A percentile compares a stretch with the other conserved stretches of the same genome.
Conservation (phyloP, 2,113 vertebrate species). For the Ursus arctos region DNA sequence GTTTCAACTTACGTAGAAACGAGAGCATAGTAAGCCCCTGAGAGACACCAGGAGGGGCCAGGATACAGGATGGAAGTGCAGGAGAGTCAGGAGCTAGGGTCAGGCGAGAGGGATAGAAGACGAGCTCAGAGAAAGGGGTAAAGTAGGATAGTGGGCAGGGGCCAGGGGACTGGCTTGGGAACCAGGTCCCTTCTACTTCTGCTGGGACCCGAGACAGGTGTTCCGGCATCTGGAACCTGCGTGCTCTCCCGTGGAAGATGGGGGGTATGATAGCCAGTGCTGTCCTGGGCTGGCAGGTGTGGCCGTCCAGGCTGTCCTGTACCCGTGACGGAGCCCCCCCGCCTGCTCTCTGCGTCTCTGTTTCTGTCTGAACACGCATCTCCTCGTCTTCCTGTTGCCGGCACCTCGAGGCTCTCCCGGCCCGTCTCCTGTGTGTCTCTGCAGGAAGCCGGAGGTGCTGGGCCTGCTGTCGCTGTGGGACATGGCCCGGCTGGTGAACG, state of each 20-base stretch:
- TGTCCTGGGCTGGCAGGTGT: accelerated
- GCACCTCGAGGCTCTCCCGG: accelerated
- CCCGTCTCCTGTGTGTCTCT: accelerated
- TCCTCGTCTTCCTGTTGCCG: accelerated
- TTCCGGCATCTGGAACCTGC: accelerated
- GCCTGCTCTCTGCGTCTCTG: not conserved
- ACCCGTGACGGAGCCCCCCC: accelerated
- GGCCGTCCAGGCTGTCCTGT: not conserved
- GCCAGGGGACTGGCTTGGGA: not conserved
- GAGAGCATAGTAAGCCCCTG: not conserved
- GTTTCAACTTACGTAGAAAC: not conserved
- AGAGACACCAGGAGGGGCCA: accelerated
- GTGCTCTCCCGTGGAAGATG: accelerated
- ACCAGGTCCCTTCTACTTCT: not conserved
- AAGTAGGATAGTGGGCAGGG: not conserved
- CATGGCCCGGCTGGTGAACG: slow-evolving; percentile 94
- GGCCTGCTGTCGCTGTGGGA: slow-evolving; percentile 94
- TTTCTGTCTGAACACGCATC: accelerated
- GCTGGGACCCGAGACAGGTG: not conserved
- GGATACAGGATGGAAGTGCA: not conserved
- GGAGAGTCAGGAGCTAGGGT: not conserved
- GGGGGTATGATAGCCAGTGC: not conserved
- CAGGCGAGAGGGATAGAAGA: too few relatives aligned
- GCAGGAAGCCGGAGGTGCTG: slow-evolving; percentile 88
- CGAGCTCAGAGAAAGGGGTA: not conserved